Base-by-base conservation (phyloP, 2,113 vertebrate species). In the Furnarius figulus region DNA sequence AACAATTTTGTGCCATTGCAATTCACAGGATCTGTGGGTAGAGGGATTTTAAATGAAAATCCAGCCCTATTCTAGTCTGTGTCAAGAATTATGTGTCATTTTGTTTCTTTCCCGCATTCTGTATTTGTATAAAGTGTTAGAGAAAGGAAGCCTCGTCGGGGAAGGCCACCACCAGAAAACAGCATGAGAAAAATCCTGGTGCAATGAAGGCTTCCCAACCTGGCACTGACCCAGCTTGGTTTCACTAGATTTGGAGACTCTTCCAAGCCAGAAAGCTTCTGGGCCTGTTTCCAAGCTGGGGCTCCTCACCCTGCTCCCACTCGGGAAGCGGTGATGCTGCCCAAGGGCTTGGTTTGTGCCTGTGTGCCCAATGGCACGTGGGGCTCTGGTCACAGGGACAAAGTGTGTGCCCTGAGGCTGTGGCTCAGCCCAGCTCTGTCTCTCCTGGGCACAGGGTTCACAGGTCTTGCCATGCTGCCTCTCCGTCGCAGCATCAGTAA, bases 1-100 rank as follows among this genome's bases (percentile, higher is more conserved):
- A 96, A 94, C 94, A 97, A 95, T 97, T 97, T 95, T 91, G 92
- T 89, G 75, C 84, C 86, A 87, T 72, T 82, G 78, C 93, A 97
- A 90, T 87, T 96, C 88, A 93, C 53, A 61, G 72, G 53, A 88
- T 95, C 95, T 82, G 80, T 86, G 82, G 75, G 79, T 50, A 97
- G 88, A 95, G 61, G 67, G 72, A 93, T 89, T 96, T 96, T 59
- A 95, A 97, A 96, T 76, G 70, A 96, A 93, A 95, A 96, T 70
- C 91, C 77, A 85, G 62, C 59, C 39, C 87, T 85, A 46, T 86
- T 93, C 79, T 95, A 86, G 74, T 93, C 94, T 61, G 42, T 84
- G 77, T 96, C 78, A 90, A 93, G 80, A 95, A 94, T 76, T 91
- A 68, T 12, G 47, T 68, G 30, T 88, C 73, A 63, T 95, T 90